These are phyloP conservation scores for Oreochromis niloticus DNA, from an alignment of 2,113 vertebrate species.

Conservation along the genomic window DNA sequence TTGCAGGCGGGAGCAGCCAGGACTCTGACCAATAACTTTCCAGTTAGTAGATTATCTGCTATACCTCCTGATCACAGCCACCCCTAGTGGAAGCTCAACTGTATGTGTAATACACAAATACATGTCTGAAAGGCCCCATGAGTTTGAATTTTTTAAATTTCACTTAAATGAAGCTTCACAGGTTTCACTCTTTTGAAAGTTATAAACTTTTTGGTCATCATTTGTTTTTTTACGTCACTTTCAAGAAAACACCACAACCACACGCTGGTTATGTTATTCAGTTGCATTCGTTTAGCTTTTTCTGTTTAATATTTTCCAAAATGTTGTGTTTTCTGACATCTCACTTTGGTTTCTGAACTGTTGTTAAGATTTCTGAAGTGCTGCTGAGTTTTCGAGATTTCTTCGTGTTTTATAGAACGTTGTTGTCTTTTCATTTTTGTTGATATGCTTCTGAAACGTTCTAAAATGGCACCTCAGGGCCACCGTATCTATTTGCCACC, in stretches of 20 bases:
- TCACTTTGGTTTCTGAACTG: background rate
- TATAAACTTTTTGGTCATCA: background rate
- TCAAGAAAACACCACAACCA: background rate
- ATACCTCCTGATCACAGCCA: background rate
- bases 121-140: background rate
- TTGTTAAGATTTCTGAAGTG: background rate
- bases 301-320: background rate
- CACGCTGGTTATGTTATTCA: background rate
- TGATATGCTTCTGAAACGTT: background rate
- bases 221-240: background rate
- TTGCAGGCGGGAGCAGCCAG: background rate
- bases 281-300: background rate
- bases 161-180: background rate
- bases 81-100: background rate
- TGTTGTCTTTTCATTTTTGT: background rate
- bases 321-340: background rate
- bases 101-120: background rate
- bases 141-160: background rate
- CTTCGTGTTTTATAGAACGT: background rate
- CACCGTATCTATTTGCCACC: background rate
- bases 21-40: background rate
- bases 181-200: background rate
- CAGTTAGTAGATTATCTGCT: background rate
- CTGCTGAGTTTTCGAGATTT: background rate
- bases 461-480: background rate